Percentiles rank a stretch among this genome's conserved stretches.
Evolutionary conservation across 2,113 vertebrate genomes (phyloP).

Genomic region (Thinocorus orbignyianus): DNA sequence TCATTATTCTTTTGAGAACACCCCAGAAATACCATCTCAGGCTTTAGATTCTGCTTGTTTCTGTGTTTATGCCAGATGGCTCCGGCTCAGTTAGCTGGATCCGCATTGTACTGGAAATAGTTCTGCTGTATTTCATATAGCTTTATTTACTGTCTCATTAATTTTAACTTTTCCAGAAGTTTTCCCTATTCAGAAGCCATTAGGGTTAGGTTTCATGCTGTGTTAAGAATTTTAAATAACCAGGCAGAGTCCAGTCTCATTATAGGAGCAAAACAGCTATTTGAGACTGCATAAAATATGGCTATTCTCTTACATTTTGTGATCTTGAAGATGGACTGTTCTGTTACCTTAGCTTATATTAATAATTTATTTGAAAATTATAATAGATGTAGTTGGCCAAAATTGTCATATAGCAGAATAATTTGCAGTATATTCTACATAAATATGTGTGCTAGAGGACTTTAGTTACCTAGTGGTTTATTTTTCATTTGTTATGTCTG

Average conservation of each 20-base stretch:
- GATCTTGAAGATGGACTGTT: neutral
- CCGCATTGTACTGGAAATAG: conserved; percentile 43
- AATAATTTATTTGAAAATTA: neutral
- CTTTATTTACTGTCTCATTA: conserved; percentile 70
- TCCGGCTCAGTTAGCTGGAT: conserved; percentile 33
- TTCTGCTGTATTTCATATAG: conserved; percentile 34
- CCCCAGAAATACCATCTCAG: neutral
- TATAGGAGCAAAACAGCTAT: neutral
- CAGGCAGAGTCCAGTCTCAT: neutral
- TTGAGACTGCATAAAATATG: neutral
- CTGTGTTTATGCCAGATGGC: conserved; percentile 61
- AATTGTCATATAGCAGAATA: neutral
- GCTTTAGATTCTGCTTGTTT: conserved; percentile 6
- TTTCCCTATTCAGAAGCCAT: conserved; percentile 54
- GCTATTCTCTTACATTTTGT: neutral
- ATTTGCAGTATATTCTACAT: neutral
- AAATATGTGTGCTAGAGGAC: neutral
- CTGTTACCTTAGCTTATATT: neutral
- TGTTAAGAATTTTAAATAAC: conserved; percentile 40
- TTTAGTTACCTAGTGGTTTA: neutral
- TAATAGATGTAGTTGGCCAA: neutral
- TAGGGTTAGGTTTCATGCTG: conserved; percentile 35
- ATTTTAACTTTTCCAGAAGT: conserved; percentile 68
- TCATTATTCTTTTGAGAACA: neutral
- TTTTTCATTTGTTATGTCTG: neutral